A percentile compares a stretch with the other conserved stretches of the same genome.
Conservation (phyloP, 2,888 invertebrate species). For the Rapana venosa region DNA sequence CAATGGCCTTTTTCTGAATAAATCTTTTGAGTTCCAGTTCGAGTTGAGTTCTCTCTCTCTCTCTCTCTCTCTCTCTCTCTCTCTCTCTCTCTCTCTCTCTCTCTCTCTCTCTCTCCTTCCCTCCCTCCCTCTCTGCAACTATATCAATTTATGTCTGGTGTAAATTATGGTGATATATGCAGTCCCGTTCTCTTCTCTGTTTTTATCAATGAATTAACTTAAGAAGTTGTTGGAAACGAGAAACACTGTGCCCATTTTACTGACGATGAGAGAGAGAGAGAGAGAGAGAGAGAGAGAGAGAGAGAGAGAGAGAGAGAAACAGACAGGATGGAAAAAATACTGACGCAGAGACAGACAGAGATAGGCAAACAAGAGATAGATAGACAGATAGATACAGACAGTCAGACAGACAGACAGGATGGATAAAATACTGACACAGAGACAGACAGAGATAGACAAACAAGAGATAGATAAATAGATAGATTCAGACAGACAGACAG, state of each 20-base stretch:
- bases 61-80: constrained; percentile 17
- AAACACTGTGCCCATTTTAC: not conserved
- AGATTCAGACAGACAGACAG: not conserved
- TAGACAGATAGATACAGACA: no score
- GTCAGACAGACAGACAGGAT: no score
- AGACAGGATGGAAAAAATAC: not conserved
- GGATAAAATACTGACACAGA: no score
- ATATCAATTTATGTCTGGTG: not conserved
- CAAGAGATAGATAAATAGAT: no score
- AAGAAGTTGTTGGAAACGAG: no score
- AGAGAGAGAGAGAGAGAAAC: constrained; percentile 11
- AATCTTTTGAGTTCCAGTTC: no score
- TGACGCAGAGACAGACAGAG: not conserved
- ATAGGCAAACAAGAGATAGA: no score
- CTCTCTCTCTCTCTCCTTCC: not conserved
- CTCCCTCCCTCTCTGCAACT: not conserved
- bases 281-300: not conserved
- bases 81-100: not conserved
- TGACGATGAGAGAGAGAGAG: not conserved
- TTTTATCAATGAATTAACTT: no score
- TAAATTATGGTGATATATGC: no score
- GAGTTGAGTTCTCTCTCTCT: not conserved
- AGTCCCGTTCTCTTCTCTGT: no score
- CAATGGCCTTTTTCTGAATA: no score
- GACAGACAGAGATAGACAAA: no score